phyloP scores from a whole-genome alignment of 2,797 vertebrate species.

The Hyperoplus lanceolatus region DNA sequence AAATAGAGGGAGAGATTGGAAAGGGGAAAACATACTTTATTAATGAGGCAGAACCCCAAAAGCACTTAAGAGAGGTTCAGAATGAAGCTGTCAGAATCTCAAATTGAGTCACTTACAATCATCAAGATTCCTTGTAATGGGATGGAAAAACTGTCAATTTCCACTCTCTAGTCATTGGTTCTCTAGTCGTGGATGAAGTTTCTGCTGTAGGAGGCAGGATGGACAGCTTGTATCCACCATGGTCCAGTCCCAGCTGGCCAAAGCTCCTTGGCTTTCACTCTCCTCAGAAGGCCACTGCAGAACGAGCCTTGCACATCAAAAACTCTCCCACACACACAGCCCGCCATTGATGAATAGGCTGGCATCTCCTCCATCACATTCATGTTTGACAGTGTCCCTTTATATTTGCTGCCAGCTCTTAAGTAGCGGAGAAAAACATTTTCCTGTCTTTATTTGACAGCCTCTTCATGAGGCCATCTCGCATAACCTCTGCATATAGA shows the following conservation, averaged over 20 bases:
- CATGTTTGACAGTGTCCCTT: slow-evolving; percentile 83
- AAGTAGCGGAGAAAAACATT: slow-evolving; percentile 82
- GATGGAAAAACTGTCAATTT: slow-evolving; percentile 16
- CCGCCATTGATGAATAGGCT: slow-evolving; percentile 82
- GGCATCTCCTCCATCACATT: slow-evolving; percentile 81
- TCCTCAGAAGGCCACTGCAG: slow-evolving; percentile 67
- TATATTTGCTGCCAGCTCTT: slow-evolving; percentile 83
- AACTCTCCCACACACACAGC: slow-evolving; percentile 81
- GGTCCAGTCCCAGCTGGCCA: slow-evolving; percentile 78
- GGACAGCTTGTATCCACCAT: slow-evolving; percentile 61
- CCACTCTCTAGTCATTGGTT: slow-evolving; percentile 25
- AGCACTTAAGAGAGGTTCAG: slow-evolving; percentile 28
- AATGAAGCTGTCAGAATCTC: slow-evolving; percentile 53
- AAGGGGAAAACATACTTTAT: slow-evolving; percentile 39
- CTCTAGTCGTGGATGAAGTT: slow-evolving; percentile 30
- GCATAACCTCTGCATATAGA: slow-evolving; percentile 75
- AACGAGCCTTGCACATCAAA: slow-evolving; percentile 77
- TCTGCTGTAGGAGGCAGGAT: slow-evolving; percentile 63
- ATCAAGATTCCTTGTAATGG: slow-evolving; percentile 34
- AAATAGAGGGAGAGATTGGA: slow-evolving; percentile 34
- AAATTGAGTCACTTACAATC: slow-evolving; percentile 37
- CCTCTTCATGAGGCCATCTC: slow-evolving; percentile 77
- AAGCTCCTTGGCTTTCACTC: slow-evolving; percentile 73
- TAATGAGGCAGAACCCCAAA: slow-evolving; percentile 52
- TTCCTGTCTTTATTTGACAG: slow-evolving; percentile 83